A percentile compares a stretch with the other conserved stretches of the same genome.
Evolutionary conservation across 2,888 invertebrate genomes (phyloP).

Genomic region (Micoletzkya japonica): DNA sequence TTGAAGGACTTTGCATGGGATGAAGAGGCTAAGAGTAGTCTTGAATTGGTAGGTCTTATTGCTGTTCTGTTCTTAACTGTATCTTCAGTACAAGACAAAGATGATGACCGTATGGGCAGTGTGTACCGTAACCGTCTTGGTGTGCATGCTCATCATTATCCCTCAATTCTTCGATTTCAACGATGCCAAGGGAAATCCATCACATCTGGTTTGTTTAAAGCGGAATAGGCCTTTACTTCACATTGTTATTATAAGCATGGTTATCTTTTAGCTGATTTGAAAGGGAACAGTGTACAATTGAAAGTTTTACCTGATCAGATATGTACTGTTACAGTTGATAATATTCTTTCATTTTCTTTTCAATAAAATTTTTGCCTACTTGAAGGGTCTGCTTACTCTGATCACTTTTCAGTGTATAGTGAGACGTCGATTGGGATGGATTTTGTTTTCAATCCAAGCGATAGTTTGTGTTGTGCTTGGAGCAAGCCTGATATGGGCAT

Average conservation of each 20-base stretch:
- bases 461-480: conserved; percentile 34
- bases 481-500: conserved; percentile 37
- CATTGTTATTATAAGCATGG: too few relatives aligned
- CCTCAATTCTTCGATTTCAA: conserved; percentile 61
- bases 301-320: too few relatives aligned
- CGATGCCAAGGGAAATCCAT: conserved; percentile 49
- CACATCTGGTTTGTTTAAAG: conserved; percentile 50
- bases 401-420: conserved; percentile 51
- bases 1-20: conserved; percentile 47
- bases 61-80: background rate
- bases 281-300: too few relatives aligned
- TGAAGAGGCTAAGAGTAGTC: conserved; percentile 33
- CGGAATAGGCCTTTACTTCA: background rate
- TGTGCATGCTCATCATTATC: conserved; percentile 54
- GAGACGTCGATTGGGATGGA: conserved; percentile 38
- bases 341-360: too few relatives aligned
- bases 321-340: too few relatives aligned
- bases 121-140: conserved; percentile 49
- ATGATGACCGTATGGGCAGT: conserved; percentile 51
- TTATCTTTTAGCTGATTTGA: too few relatives aligned
- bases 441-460: conserved; percentile 36
- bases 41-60: conserved; percentile 39
- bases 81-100: conserved; percentile 50
- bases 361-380: too few relatives aligned
- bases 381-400: too few relatives aligned